Base-by-base conservation (phyloP, 2,888 invertebrate species). In the Brachynemurus nebulosus region DNA sequence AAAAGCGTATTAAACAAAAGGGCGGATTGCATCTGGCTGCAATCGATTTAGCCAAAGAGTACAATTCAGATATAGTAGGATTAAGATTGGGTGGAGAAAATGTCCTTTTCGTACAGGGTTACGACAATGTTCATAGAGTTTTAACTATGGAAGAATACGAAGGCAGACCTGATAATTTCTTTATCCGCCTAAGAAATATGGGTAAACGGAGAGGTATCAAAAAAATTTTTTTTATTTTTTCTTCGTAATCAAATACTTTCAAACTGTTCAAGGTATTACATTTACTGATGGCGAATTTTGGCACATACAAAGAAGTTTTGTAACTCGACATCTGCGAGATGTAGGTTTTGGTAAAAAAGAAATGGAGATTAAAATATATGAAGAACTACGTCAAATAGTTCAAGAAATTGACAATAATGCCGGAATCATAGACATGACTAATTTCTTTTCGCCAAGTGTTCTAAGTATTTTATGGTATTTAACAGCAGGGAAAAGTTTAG, bases 401-500 rank as follows among this genome's bases (percentile, higher is more conserved):
- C 45, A 52, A 2, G 47, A 53, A n/a, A 48, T 68, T 0, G 49
- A 54, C 7, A 23, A 47, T 8, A 48, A 56, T 9, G 55, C 55
- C 2, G 54, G 57, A 5, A 21, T 25, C 3, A 50, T 63, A 7
- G 47, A 56, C 40, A 48, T 62, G 18, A 55, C 54, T 4, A 53
- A 53, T 4, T 54, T 70, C 47, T 54, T 79, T 42, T 64, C 74
- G 2, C 69, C 73, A 3, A 68, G 70, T 25, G 72, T 78, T 1
- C 66, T 81, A 36, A 80, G 78, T 55, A 74, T 80, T 1, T 58
- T 81, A 7, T 81, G 80, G 80, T 66, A 66, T 11, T 58, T 80
- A 20, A 66, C 70, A 3, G 71, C 76, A 9, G 67, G 69, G 1
- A 45, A 48, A 2, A 52, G 69, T 25, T 66, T 76, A 27, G 52